Evolutionary conservation across 2,797 vertebrate species (phyloP).

Genomic region (Sylvilagus floridanus): DNA sequence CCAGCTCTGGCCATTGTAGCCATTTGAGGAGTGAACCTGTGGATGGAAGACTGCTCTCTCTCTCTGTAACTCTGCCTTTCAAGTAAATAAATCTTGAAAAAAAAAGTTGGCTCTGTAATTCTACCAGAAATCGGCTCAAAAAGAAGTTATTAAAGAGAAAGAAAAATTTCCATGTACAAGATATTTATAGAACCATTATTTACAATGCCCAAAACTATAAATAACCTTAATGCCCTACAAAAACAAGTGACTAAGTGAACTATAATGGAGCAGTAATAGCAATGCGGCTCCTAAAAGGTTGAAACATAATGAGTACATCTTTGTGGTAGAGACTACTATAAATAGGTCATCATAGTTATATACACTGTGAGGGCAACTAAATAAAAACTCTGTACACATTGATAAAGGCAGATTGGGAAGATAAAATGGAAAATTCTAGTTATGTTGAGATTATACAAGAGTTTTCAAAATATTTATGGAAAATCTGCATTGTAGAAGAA

Average conservation of each 20-base stretch:
- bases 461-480: too few species aligned
- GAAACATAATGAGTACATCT: neutral
- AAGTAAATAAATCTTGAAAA: neutral
- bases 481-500: too few species aligned
- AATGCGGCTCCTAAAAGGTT: neutral
- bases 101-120: neutral
- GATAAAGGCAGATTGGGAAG: neutral
- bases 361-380: neutral
- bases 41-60: too few species aligned
- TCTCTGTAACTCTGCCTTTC: too few species aligned
- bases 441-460: neutral
- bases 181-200: neutral
- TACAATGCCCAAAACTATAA: slow-evolving; percentile 22
- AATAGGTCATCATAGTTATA: neutral
- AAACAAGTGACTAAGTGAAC: slow-evolving; percentile 15
- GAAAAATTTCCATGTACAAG: neutral
- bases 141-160: slow-evolving; percentile 16
- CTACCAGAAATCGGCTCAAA: neutral
- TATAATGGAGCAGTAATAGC: neutral
- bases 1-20: too few species aligned
- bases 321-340: slow-evolving; percentile 23
- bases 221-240: neutral
- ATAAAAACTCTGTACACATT: neutral
- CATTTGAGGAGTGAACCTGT: too few species aligned
- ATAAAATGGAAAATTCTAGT: neutral